Conservation (phyloP, 2,113 vertebrate species). For the Eretmochelys imbricata region DNA sequence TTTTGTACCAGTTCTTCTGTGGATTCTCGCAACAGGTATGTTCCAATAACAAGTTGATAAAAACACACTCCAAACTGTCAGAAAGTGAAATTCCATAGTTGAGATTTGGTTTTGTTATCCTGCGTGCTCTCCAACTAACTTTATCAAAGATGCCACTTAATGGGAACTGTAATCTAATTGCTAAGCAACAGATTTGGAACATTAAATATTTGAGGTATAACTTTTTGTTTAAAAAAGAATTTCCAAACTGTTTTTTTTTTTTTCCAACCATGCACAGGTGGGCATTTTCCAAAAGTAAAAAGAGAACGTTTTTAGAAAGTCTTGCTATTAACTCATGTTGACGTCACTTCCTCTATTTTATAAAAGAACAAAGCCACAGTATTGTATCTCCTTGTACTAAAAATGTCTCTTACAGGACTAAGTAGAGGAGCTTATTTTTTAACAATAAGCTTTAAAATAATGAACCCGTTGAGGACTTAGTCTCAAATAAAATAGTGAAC, state of each 20-base stretch:
- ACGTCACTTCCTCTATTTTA: neutral
- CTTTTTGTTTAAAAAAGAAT: neutral
- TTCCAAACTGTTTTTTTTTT: neutral
- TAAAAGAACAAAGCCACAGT: neutral
- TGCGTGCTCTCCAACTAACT: neutral
- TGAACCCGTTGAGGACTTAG: neutral
- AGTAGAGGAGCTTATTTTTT: neutral
- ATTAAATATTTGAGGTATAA: neutral
- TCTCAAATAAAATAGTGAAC: neutral
- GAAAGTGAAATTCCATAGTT: neutral
- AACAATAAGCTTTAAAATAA: neutral
- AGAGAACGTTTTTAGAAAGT: neutral
- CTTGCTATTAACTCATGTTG: neutral
- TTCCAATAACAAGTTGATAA: neutral
- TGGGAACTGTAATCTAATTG: neutral
- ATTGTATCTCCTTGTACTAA: neutral
- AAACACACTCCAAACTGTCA: neutral
- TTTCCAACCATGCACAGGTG: neutral
- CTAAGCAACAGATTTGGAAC: neutral
- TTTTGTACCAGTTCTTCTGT: constrained; percentile 99
- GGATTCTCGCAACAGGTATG: constrained; percentile 98
- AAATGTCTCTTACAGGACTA: neutral
- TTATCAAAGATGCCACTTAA: neutral
- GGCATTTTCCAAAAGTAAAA: neutral
- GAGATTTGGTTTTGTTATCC: neutral